These are phyloP conservation scores for Thymelicus lineola DNA, from an alignment of 2,888 invertebrate genomes.

Conservation along the genomic window DNA sequence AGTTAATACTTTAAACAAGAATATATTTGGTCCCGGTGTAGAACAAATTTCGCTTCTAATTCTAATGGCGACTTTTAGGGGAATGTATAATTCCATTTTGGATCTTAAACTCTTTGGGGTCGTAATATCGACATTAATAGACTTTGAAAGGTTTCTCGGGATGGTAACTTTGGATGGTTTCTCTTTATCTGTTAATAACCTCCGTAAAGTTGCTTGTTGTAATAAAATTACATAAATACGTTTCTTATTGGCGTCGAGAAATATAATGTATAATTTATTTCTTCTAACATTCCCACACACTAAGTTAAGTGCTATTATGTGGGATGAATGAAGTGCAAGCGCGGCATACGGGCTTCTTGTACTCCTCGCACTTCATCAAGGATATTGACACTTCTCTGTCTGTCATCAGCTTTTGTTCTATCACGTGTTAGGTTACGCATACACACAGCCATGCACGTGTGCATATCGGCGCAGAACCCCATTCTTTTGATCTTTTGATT, in stretches of 20 bases:
- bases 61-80: constrained; percentile 80
- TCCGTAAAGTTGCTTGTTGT: constrained; percentile 13
- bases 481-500: constrained; percentile 38
- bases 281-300: constrained; percentile 62
- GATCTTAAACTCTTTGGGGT: constrained; percentile 82
- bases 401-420: constrained; percentile 74
- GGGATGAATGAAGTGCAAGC: constrained; percentile 69
- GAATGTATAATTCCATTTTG: constrained; percentile 80
- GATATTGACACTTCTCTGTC: constrained; percentile 80
- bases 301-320: constrained; percentile 68
- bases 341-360: constrained; percentile 80
- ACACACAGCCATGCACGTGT: constrained; percentile 68
- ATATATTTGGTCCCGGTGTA: constrained; percentile 63
- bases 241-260: constrained; percentile 24
- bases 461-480: constrained; percentile 39
- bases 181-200: constrained; percentile 22
- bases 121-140: constrained; percentile 76
- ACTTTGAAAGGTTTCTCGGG: constrained; percentile 77
- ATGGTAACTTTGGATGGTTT: constrained; percentile 43
- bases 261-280: constrained; percentile 38
- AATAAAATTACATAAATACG: constrained; percentile 26
- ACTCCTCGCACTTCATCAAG: constrained; percentile 63
- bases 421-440: constrained; percentile 73
- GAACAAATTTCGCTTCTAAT: constrained; percentile 77
- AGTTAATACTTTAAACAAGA: constrained; percentile 41